These are phyloP conservation scores for Dolomedes plantarius DNA, from an alignment of 2,888 invertebrate species.

Conservation along the genomic window DNA sequence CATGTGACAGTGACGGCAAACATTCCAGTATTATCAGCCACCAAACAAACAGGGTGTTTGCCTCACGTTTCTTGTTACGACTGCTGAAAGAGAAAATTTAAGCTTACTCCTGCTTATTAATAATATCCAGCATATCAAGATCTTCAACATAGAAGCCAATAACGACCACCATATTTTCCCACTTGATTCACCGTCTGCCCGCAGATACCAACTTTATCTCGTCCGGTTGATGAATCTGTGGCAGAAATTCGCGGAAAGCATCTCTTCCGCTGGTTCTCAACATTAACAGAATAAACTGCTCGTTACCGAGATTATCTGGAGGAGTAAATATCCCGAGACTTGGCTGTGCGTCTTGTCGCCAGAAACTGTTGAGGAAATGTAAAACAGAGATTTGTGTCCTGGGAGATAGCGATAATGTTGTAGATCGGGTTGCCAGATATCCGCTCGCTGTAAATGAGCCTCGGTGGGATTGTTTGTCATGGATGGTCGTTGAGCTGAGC, in stretches of 20 bases:
- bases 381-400: conserved; percentile 50
- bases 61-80: no score
- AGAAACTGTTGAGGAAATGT: conserved; percentile 41
- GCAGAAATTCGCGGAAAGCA: conserved; percentile 1
- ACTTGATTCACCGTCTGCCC: neutral
- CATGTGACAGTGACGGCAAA: no score
- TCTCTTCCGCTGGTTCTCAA: conserved; percentile 2
- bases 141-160: conserved; percentile 7
- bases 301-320: conserved; percentile 35
- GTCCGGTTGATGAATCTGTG: neutral
- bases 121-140: neutral
- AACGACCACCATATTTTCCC: conserved; percentile 1
- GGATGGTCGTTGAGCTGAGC: neutral
- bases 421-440: neutral
- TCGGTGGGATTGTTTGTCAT: neutral
- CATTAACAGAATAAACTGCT: conserved; percentile 47
- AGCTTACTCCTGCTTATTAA: no score
- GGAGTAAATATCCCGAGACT: conserved; percentile 28
- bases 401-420: conserved; percentile 10
- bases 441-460: neutral
- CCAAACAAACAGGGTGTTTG: no score
- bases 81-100: no score
- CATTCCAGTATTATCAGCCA: no score
- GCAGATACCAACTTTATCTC: neutral
- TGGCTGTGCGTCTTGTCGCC: conserved; percentile 38